A percentile compares a stretch with the other conserved stretches of the same genome.
phyloP scores from a whole-genome alignment of 1,140 invertebrate species.

The Drosophila carrolli region DNA sequence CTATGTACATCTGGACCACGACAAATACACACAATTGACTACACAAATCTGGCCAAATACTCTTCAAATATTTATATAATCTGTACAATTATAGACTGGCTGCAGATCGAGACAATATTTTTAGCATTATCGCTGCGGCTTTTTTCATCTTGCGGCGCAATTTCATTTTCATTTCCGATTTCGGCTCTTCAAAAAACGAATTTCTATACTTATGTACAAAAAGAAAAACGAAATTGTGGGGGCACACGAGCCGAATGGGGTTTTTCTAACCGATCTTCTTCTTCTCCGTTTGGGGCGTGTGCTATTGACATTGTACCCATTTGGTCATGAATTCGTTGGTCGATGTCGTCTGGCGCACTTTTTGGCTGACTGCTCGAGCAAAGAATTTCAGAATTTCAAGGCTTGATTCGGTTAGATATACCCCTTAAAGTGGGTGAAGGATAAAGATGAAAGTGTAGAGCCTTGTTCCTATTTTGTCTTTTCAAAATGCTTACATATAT shows the following conservation, averaged over 20 bases:
- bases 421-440: slow-evolving; percentile 43
- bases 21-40: slow-evolving; percentile 12
- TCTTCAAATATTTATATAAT: slow-evolving; percentile 75
- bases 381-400: slow-evolving; percentile 31
- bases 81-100: slow-evolving; percentile 69
- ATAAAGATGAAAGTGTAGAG: slow-evolving; percentile 21
- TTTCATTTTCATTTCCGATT: slow-evolving; percentile 68
- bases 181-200: slow-evolving; percentile 40
- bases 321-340: slow-evolving; percentile 53
- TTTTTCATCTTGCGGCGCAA: slow-evolving; percentile 54
- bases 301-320: slow-evolving; percentile 70
- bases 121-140: slow-evolving; percentile 46
- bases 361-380: slow-evolving; percentile 24
- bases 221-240: slow-evolving; percentile 26
- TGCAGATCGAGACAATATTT: slow-evolving; percentile 63
- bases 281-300: slow-evolving; percentile 40
- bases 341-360: slow-evolving; percentile 21
- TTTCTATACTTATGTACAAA: slow-evolving; percentile 18
- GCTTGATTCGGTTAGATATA: slow-evolving; percentile 16
- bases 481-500: too few relatives aligned
- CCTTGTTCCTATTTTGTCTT: slow-evolving; percentile 9
- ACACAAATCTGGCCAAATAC: slow-evolving; percentile 35
- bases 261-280: background rate
- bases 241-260: slow-evolving; percentile 41
- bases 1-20: slow-evolving; percentile 32